These are phyloP conservation scores for Antheraea mylitta DNA, from an alignment of 1,140 invertebrate genomes.

Conservation along the genomic window DNA sequence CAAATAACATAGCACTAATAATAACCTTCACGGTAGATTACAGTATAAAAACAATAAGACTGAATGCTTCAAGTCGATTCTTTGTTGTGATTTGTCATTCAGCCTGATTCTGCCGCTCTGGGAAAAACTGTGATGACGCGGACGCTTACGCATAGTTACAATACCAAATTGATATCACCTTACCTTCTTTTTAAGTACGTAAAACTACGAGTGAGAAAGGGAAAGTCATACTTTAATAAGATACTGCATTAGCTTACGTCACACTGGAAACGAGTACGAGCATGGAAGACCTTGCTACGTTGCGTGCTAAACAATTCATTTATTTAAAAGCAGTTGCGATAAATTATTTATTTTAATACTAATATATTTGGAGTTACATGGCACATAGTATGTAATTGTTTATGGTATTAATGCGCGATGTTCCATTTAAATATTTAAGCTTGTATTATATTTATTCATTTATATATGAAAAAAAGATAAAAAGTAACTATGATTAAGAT, in stretches of 20 bases:
- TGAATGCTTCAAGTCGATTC: slow-evolving; percentile 20
- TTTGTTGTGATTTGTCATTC: slow-evolving; percentile 24
- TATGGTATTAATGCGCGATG: too few relatives aligned
- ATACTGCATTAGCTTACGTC: neutral
- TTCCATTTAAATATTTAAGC: too few relatives aligned
- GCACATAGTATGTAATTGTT: neutral
- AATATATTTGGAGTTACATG: too few relatives aligned
- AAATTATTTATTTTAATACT: neutral
- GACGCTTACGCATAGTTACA: slow-evolving; percentile 32
- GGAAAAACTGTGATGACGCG: slow-evolving; percentile 31
- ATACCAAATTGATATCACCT: slow-evolving; percentile 11
- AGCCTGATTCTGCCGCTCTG: slow-evolving; percentile 19
- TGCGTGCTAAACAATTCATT: neutral
- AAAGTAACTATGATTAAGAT: too few relatives aligned
- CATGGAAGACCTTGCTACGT: neutral
- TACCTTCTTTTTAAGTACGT: neutral
- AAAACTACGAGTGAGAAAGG: neutral
- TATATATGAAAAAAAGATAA: too few relatives aligned
- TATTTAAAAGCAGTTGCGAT: neutral
- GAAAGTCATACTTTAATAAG: neutral
- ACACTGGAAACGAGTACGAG: slow-evolving; percentile 9
- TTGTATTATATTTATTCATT: too few relatives aligned
- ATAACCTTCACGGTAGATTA: slow-evolving; percentile 19
- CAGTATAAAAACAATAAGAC: slow-evolving; percentile 14
- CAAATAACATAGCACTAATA: slow-evolving; percentile 13